Conservation (phyloP, 1,140 invertebrate species). For the Homarus americanus region DNA sequence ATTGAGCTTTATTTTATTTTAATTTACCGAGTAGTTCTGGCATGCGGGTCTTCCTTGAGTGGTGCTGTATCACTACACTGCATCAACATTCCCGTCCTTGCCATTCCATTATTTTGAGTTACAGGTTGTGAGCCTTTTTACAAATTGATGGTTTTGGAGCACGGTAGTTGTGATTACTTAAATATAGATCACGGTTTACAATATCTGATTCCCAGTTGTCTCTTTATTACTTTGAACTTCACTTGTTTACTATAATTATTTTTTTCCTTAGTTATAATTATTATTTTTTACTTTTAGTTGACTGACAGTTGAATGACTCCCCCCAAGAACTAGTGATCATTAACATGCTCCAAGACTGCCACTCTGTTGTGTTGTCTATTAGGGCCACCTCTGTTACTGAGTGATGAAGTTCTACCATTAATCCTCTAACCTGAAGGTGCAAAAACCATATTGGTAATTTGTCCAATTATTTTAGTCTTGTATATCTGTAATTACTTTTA, state of each 20-base stretch:
- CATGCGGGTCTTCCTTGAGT: not conserved
- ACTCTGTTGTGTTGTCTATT: not conserved
- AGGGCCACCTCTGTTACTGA: not conserved
- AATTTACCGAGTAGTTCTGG: not conserved
- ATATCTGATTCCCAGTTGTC: too few species aligned
- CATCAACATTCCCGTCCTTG: conserved; percentile 19
- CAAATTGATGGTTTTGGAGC: not conserved
- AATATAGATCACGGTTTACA: not conserved
- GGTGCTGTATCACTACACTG: not conserved
- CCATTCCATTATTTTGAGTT: conserved; percentile 30
- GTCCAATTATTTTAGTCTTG: not conserved
- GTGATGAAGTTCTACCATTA: not conserved
- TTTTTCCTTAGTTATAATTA: too few species aligned
- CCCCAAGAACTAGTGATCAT: not conserved
- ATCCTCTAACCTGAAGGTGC: not conserved
- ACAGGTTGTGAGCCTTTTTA: conserved; percentile 16
- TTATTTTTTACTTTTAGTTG: too few species aligned
- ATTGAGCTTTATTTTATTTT: not conserved
- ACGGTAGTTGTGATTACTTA: not conserved
- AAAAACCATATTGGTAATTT: conserved; percentile 14
- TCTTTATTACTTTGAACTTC: too few species aligned
- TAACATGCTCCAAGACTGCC: not conserved
- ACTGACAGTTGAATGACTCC: too few species aligned
- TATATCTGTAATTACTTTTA: not conserved
- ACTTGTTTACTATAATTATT: too few species aligned